Conservation (phyloP, 2,113 vertebrate genomes). For the Cathartes aura region DNA sequence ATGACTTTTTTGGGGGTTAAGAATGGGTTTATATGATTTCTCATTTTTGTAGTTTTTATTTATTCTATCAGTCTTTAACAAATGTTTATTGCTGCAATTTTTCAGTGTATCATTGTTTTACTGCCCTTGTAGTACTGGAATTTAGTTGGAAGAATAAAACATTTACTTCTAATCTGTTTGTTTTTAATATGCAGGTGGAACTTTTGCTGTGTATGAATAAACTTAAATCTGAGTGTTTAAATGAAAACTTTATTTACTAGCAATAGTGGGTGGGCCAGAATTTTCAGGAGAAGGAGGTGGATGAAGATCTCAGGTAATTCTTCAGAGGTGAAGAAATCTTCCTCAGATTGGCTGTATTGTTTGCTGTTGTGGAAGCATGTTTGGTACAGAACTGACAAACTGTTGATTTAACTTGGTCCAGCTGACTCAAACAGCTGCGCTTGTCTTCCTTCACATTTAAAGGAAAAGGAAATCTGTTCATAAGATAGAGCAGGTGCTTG, state of each 20-base stretch:
- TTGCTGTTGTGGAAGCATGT: neutral
- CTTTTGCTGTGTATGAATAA: conserved; percentile 72
- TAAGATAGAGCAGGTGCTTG: neutral
- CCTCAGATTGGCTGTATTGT: neutral
- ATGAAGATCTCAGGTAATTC: neutral
- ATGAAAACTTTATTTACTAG: conserved; percentile 55
- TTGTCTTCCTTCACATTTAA: neutral
- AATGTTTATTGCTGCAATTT: conserved; percentile 86
- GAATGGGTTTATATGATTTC: conserved; percentile 87
- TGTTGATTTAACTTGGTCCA: neutral
- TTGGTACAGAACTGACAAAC: neutral
- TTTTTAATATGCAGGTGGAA: conserved; percentile 77
- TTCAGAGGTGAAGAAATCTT: neutral
- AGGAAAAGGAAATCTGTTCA: neutral
- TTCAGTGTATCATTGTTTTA: conserved; percentile 87
- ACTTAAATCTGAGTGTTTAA: conserved; percentile 69
- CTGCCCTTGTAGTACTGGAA: conserved; percentile 90
- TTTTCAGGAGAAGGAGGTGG: neutral
- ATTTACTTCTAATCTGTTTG: conserved; percentile 86
- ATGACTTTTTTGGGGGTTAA: conserved; percentile 81
- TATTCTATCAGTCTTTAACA: conserved; percentile 87
- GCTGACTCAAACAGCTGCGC: neutral
- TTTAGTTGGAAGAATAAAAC: conserved; percentile 95
- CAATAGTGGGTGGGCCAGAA: neutral
- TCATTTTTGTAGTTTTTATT: conserved; percentile 89